Conservation (phyloP, 2,797 vertebrate genomes). For the Synaphobranchus kaupii region DNA sequence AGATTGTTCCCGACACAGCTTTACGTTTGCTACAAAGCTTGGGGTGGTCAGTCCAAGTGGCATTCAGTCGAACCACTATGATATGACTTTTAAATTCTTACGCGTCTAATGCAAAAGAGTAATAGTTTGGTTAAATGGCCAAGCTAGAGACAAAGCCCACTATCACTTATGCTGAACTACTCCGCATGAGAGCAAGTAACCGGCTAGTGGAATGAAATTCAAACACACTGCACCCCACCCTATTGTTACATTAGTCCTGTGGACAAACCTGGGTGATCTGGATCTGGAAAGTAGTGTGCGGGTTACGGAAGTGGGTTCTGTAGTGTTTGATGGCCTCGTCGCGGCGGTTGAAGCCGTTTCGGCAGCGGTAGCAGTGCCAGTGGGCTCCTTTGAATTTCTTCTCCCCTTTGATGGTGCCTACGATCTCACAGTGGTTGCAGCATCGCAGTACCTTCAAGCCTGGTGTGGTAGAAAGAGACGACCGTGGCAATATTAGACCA, state of each 20-base stretch:
- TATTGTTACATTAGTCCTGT: background rate
- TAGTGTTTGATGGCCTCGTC: constrained; percentile 64
- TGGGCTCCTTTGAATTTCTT: constrained; percentile 64
- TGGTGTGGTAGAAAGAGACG: constrained; percentile 21
- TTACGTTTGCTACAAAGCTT: too few species aligned
- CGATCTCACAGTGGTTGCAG: constrained; percentile 64
- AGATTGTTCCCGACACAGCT: too few species aligned
- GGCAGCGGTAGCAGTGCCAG: constrained; percentile 65
- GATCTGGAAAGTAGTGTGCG: constrained; percentile 65
- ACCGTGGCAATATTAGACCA: background rate
- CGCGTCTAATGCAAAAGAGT: background rate
- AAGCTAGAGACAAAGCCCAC: background rate
- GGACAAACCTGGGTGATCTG: constrained; percentile 59
- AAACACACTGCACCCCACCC: background rate
- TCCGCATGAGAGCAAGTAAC: background rate
- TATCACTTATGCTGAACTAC: background rate
- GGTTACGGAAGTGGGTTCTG: constrained; percentile 65
- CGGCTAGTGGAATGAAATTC: background rate
- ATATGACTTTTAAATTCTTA: background rate
- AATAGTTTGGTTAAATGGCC: background rate
- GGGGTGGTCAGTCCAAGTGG: background rate
- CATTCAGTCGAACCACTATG: background rate
- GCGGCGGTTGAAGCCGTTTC: constrained; percentile 62
- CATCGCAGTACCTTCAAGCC: constrained; percentile 63
- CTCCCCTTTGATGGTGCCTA: constrained; percentile 65